phyloP scores from a whole-genome alignment of 2,888 invertebrate genomes.

The Chrysopilus asiliformis region DNA sequence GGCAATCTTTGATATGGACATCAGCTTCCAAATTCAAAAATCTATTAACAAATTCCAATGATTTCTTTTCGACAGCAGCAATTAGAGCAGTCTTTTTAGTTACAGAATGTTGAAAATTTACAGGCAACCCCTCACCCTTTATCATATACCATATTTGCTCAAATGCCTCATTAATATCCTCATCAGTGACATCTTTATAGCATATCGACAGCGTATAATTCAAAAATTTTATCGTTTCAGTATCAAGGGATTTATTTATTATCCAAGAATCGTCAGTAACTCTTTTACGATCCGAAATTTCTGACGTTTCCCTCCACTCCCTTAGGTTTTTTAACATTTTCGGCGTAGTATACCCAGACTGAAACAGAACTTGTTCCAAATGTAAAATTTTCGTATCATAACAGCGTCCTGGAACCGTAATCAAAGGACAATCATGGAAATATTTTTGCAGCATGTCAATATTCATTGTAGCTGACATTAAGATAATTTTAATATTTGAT shows the following conservation, averaged over 20 bases:
- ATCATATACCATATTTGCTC: conserved; percentile 64
- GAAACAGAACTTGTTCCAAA: conserved; percentile 67
- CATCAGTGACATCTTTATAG: conserved; percentile 10
- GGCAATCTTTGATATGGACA: conserved; percentile 16
- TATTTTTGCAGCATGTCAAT: conserved; percentile 66
- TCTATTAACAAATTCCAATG: conserved; percentile 50
- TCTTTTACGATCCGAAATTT: background rate
- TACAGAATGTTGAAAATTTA: conserved; percentile 54
- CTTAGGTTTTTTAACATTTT: conserved; percentile 17
- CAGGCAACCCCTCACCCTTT: conserved; percentile 60
- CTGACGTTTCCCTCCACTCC: too few species aligned
- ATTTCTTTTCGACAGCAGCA: conserved; percentile 62
- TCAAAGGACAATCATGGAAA: conserved; percentile 65
- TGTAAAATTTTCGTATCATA: conserved; percentile 63
- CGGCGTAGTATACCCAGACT: conserved; percentile 26
- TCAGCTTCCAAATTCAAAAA: conserved; percentile 54
- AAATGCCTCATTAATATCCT: conserved; percentile 50
- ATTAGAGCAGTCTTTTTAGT: conserved; percentile 59
- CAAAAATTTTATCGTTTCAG: conserved; percentile 1
- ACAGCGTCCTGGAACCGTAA: conserved; percentile 62
- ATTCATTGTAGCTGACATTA: conserved; percentile 94
- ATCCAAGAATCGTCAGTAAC: too few species aligned
- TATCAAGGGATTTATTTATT: too few species aligned
- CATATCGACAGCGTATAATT: background rate
- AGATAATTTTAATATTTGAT: conserved; percentile 62